A percentile compares a stretch with the other conserved stretches of the same genome.
These are phyloP conservation scores for Corythornis madagascariensis DNA, from an alignment of 2,113 vertebrate genomes.

Conservation along the genomic window DNA sequence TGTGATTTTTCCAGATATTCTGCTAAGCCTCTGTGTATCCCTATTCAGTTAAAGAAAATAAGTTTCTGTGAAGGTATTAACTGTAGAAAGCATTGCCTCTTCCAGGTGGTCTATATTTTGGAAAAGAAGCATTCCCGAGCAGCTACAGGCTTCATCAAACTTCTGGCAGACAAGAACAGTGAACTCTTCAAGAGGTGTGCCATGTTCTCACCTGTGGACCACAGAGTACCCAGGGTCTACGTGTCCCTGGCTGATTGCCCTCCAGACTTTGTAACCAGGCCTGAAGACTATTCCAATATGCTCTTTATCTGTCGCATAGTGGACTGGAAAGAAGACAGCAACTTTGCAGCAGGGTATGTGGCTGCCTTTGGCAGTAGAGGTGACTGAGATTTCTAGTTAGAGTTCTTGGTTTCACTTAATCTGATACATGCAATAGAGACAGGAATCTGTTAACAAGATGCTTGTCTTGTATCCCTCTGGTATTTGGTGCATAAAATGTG, in stretches of 20 bases:
- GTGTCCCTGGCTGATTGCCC: conserved; percentile 90
- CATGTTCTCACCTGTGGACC: conserved; percentile 94
- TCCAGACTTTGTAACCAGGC: conserved; percentile 79
- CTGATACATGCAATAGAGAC: background rate
- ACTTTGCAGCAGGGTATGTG: conserved; percentile 92
- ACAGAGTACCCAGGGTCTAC: conserved; percentile 91
- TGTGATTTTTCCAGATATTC: background rate
- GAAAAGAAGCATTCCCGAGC: conserved; percentile 95
- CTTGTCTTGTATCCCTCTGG: background rate
- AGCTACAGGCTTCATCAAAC: conserved; percentile 90
- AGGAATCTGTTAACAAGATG: background rate
- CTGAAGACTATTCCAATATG: conserved; percentile 83
- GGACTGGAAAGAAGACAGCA: conserved; percentile 89
- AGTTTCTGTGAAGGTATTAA: conserved; percentile 7
- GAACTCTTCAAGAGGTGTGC: conserved; percentile 81
- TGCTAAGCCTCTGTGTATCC: background rate
- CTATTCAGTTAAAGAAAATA: background rate
- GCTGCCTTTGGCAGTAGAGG: background rate
- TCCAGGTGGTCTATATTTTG: conserved; percentile 92
- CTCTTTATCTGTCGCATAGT: conserved; percentile 93
- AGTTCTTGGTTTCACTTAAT: background rate
- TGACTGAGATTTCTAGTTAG: background rate
- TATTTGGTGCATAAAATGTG: background rate
- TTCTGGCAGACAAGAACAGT: conserved; percentile 88
- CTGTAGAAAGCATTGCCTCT: conserved; percentile 5